Conservation (phyloP, 2,888 invertebrate genomes). For the Hoplodrina blanda region DNA sequence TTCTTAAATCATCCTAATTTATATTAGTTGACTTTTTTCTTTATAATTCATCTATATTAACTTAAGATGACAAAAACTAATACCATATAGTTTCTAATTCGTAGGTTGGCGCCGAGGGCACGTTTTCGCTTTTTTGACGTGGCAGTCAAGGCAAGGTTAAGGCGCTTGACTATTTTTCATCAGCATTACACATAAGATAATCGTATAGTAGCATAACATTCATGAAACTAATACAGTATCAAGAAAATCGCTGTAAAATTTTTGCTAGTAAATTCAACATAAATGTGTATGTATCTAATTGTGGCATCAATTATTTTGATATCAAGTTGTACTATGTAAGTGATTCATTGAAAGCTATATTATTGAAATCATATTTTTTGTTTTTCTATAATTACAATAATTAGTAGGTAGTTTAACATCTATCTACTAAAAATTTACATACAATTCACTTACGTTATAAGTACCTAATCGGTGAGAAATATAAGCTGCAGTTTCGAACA, state of each 20-base stretch:
- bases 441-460: constrained; percentile 52
- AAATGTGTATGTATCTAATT: constrained; percentile 33
- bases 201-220: neutral
- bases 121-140: too few relatives aligned
- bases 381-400: constrained; percentile 46
- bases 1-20: too few relatives aligned
- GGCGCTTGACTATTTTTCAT: neutral
- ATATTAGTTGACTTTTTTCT: too few relatives aligned
- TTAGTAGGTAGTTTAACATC: constrained; percentile 54
- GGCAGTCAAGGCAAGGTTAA: too few relatives aligned
- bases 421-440: constrained; percentile 59
- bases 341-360: constrained; percentile 32
- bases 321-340: constrained; percentile 28
- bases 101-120: too few relatives aligned
- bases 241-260: neutral
- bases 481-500: constrained; percentile 52
- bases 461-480: constrained; percentile 67
- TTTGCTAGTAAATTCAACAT: constrained; percentile 2
- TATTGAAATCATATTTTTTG: constrained; percentile 32
- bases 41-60: too few relatives aligned
- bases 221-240: neutral
- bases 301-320: constrained; percentile 28
- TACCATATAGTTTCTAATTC: too few relatives aligned
- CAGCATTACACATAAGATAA: neutral
- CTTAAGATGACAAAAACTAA: too few relatives aligned